Conservation (phyloP, 2,888 invertebrate genomes). For the Pollenia angustigena region DNA sequence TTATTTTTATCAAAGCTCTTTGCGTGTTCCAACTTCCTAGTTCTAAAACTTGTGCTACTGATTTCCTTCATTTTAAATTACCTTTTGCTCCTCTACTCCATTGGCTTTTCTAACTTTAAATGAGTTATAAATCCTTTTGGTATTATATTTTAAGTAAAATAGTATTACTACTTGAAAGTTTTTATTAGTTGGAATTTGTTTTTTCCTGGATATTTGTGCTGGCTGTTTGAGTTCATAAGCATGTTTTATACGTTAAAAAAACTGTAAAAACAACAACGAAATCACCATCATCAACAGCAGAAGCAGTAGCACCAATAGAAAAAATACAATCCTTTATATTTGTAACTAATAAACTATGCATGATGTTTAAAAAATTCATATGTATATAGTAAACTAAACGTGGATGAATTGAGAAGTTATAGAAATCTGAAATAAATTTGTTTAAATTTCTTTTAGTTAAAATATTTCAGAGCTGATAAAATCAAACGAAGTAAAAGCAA, state of each 20-base stretch:
- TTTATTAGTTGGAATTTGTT: slow-evolving; percentile 64
- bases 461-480: too few species aligned
- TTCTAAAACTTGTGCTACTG: not conserved
- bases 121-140: slow-evolving; percentile 56
- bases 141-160: slow-evolving; percentile 44
- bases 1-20: slow-evolving; percentile 7
- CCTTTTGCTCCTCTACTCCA: slow-evolving; percentile 22
- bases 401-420: slow-evolving; percentile 31
- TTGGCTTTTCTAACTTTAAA: slow-evolving; percentile 43
- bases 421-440: not conserved
- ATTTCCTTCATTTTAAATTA: not conserved
- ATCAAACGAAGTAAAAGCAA: too few species aligned
- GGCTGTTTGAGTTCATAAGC: slow-evolving; percentile 43
- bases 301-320: slow-evolving; percentile 62
- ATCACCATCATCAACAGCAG: slow-evolving; percentile 37
- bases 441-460: not conserved
- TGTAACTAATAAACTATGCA: slow-evolving; percentile 60
- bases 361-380: slow-evolving; percentile 54
- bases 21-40: not conserved
- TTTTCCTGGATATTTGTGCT: slow-evolving; percentile 45
- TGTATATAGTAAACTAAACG: slow-evolving; percentile 3
- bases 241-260: slow-evolving; percentile 69
- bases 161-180: slow-evolving; percentile 64
- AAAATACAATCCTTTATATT: slow-evolving; percentile 60
- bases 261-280: slow-evolving; percentile 56